Evolutionary conservation across 2,113 vertebrate genomes (phyloP), one percentile per base, ranked within the genome.

Genomic region (Paramormyrops kingsleyae): DNA sequence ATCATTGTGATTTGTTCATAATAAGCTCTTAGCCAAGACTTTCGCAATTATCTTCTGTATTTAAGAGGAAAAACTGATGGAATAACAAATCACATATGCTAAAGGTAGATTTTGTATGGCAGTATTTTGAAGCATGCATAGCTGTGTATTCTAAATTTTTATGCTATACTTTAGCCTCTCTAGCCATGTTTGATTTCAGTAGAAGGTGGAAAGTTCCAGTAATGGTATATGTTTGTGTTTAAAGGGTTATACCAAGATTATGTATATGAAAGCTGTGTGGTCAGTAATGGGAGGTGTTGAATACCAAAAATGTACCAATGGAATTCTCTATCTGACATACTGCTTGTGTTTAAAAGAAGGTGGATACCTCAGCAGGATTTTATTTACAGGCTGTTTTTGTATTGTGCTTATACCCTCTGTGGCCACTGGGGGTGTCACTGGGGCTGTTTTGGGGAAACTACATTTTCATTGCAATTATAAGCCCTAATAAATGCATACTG

Each of bases 1-100:
- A 83, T 90, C 90, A 83, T 74, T 47, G 35, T 46, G 87, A 83
- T 88, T 24, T 42, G 31, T 52, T 90, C 62, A 88, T 88, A 88
- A 83, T 56, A 90, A 87, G 66, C 89, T 59, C 42, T 87, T 53
- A 53, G 42, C 15, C 27, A 83, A 59, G 62, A 56, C 44, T 31
- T 70, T 83, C 17, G 39, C 50, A 49, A 83, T 88, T 80, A 47
- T 52, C 59, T 88, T 53, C 52, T 59, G 35, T 59, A 62, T 62
- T 83, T 84, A 80, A 31, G 53, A 83, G 31, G 31, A 80, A 44
- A 50, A 87, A 5, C 74, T 42, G 74, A 74, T 8, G 35, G 46
- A 87, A 44, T 77, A 53, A 80, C 44, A 80, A 19, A 6, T 47
- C 47, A 21, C 35, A 77, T 31, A 89, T 13, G 8, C 50, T 84